Evolutionary conservation across 2,113 vertebrate species (phyloP), one percentile per base, ranked within the genome.

Genomic region (Muntiacus muntjak): DNA sequence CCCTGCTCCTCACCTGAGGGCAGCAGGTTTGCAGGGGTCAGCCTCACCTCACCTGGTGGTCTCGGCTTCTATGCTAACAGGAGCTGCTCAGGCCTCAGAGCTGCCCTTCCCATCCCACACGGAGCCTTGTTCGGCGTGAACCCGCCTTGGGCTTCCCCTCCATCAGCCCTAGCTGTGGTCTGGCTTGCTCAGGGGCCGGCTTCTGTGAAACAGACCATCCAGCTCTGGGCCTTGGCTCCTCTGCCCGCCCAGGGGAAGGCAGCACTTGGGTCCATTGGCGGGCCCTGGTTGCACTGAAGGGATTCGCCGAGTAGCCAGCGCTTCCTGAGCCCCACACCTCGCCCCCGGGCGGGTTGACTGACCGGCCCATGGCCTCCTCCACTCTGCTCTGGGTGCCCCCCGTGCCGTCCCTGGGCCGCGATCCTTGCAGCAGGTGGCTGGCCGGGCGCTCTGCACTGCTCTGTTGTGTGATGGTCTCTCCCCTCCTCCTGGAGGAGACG

Each of bases 331-430:
- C 14, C 12, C 2, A 40, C 36, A 6, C n/a, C 36, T 36, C 33
- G 25, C 8, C 21, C 10, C n/a, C 19, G 15, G 54, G 28, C 19
- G 6, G 19, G 0, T 23, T 23, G 15, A 0, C 6, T 4, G 1
- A 6, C 78, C 45, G 25, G 30, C n/a, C 58, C 50, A n/a, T 43
- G 40, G 58, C 28, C 62, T 47, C 10, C 28, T 28, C 12, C 6
- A 0, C 43, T 5, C 19, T 0, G 1, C 92, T 50, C 2, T 26
- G 14, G 15, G 28, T 13, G 60, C 74, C 11, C 17, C 17, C 14
- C 0, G 2, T 1, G 21, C 76, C 13, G 0, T 14, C 33, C 64
- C 21, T 58, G 25, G n/a, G 14, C 79, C 2, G 5, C 4, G 6
- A 2, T 7, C 87, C 47, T 47, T 47, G 62, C 50, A 33, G 62